Base-by-base conservation (phyloP, 2,113 vertebrate genomes). In the Sebastes schlegelii region DNA sequence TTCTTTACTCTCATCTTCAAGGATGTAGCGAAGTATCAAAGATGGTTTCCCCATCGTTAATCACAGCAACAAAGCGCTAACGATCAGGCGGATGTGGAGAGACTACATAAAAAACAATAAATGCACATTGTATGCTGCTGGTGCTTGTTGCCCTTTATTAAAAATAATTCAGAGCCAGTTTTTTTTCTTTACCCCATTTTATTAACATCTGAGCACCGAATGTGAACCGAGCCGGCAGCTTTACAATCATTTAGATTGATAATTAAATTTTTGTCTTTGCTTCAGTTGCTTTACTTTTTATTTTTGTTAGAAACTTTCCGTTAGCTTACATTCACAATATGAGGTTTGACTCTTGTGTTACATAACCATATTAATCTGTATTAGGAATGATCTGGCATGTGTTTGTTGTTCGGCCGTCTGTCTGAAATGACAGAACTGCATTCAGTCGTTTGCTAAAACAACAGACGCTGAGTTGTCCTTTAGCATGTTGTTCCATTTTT, bases 401-500 rank as follows among this genome's bases (percentile, higher is more conserved):
- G 40, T 67, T 75, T 19, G 54, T 55, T 49, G 68, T 55, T 42
- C 0, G 10, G 1, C 67, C 73, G 10, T 76, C 54, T 80, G 76
- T 80, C 6, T 23, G 17, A 84, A 77, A 40, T 12, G 34, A 86
- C 77, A 54, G 81, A 92, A 83, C 55, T 11, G 1, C 14, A 7
- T 51, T 92, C 82, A 76, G 49, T 80, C 71, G 2, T 48, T 57
- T 21, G 66, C 57, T 80, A 34, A 70, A 87, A 81, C 64, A n/a
- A 52, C 6, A 54, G 17, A 21, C 16, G 46, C 63, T 67, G 62
- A 13, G 43, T 74, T 14, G 46, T 42, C 42, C 12, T 72, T 80
- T 81, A 71, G 65, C 74, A 80, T 71, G 70, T 82, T 48, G n/a
- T 72, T 82, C 84, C 80, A 91, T 52, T 48, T 82, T 68, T 73